Evolutionary conservation across 2,888 invertebrate genomes (phyloP), one percentile per base, ranked within the genome.

Genomic region (Erynnis tages): DNA sequence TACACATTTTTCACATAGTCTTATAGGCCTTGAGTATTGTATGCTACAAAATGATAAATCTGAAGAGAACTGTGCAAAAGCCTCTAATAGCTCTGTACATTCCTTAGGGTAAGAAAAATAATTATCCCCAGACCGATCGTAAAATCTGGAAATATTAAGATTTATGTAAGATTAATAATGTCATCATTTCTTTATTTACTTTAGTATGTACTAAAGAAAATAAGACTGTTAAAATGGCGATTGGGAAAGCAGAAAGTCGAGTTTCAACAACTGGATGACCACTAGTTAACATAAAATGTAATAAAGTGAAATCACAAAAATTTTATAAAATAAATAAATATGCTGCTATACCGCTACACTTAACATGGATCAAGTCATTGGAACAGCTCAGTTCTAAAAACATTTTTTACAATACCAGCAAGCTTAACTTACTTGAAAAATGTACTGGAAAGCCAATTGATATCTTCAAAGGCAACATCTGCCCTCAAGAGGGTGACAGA

Each of bases 1-100:
- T 7, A 92, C 79, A 73, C 93, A 93, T 38, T 75, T 76, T 69
- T 91, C 88, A 75, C 93, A 93, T 14, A 93, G 67, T 53, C 79
- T 89, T 60, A 93, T 91, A 3, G 93, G 93, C 58, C 91, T 82
- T 8, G 93, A 91, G 75, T 91, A 70, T 49, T 80, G 62, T 55
- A 93, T 91, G 0, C 92, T 90, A 76, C 93, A 93, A 48, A 82
- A 77, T 0, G 92, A 92, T 61, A 92, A 92, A 62, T 91, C 81
- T 1, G 93, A 88, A 32, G 91, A 87, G 54, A 82, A 80, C 44
- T 84, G 68, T 8, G 93, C 92, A 76, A 93, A 93, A 27, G 63
- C 67, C 21, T 79, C 62, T 25, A 90, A 62, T 25, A 82, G 69
- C 14, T 57, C 54, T 16, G 71, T 61, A 64, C 90, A 90, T 43